Conservation (phyloP, 2,888 invertebrate species). For the Idaea biselata region DNA sequence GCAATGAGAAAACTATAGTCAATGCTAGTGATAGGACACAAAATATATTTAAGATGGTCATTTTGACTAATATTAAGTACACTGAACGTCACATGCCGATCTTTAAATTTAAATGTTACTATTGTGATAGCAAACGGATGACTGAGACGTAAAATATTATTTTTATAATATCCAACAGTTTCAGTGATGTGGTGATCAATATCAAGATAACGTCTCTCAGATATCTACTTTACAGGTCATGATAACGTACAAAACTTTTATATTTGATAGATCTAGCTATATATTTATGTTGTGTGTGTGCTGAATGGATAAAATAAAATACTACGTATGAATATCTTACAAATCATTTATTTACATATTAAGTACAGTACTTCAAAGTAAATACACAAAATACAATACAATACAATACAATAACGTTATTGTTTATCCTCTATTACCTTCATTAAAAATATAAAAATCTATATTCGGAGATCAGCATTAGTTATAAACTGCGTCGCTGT, state of each 20-base stretch:
- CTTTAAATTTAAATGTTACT: neutral
- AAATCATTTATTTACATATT: neutral
- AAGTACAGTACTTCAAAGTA: neutral
- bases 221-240: neutral
- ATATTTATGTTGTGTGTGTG: too few species aligned
- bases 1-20: neutral
- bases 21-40: neutral
- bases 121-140: neutral
- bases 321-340: neutral
- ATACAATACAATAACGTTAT: neutral
- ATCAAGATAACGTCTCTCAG: neutral
- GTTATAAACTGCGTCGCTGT: too few species aligned
- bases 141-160: neutral
- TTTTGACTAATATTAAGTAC: neutral
- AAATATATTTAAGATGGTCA: neutral
- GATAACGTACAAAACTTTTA: neutral
- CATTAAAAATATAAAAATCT: neutral
- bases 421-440: neutral
- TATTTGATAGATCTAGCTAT: neutral
- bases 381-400: neutral
- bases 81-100: neutral
- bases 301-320: neutral
- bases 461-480: too few species aligned
- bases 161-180: neutral
- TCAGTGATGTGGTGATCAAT: neutral